Percentiles rank a stretch among this genome's conserved stretches.
phyloP scores from a whole-genome alignment of 2,113 vertebrate genomes.

The Aptenodytes patagonicus region DNA sequence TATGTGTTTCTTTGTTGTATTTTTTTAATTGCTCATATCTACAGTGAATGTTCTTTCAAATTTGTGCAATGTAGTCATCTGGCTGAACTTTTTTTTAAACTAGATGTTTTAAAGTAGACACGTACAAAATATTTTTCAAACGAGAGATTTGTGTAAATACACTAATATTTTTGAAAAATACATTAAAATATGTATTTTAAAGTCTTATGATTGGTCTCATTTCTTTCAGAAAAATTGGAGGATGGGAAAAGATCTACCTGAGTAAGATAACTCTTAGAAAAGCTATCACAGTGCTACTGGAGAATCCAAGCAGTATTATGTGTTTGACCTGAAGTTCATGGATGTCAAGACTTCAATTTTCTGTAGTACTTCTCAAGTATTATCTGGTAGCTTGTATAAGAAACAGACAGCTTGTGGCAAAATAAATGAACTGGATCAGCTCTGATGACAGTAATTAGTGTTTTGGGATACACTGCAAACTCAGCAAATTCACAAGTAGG shows the following conservation, averaged over 20 bases:
- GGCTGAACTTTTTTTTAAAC: neutral
- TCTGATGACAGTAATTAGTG: neutral
- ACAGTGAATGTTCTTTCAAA: conserved; percentile 3
- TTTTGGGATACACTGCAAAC: neutral
- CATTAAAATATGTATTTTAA: neutral
- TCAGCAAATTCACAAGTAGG: neutral
- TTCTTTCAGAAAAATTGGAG: neutral
- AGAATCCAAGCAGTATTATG: neutral
- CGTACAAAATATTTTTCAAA: neutral
- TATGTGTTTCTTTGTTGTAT: neutral
- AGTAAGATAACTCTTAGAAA: neutral
- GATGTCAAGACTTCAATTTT: neutral
- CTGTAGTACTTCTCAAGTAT: neutral
- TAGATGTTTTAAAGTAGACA: neutral
- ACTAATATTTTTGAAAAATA: conserved; percentile 7
- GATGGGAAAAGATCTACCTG: neutral
- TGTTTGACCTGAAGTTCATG: neutral
- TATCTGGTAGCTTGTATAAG: neutral
- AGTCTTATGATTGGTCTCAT: neutral
- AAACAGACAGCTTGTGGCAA: neutral
- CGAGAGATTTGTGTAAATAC: conserved; percentile 27
- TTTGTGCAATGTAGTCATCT: neutral
- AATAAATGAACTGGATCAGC: neutral
- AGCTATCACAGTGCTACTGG: neutral
- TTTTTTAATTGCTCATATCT: conserved; percentile 8